Percentiles rank a stretch among this genome's conserved stretches.
phyloP scores from a whole-genome alignment of 2,888 invertebrate species.

The Neoitamus cyanurus region DNA sequence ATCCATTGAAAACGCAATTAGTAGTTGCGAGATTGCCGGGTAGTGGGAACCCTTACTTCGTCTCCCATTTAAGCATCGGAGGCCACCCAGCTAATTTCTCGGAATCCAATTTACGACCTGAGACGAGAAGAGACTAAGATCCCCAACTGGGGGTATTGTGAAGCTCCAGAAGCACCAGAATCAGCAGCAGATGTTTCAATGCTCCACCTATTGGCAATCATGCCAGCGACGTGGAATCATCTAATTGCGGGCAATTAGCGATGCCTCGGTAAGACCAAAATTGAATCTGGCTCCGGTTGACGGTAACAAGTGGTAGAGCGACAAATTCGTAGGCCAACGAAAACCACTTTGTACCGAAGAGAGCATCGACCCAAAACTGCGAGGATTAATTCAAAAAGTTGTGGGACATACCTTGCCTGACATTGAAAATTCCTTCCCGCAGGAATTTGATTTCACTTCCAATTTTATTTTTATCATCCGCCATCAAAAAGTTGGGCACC shows the following conservation, averaged over 20 bases:
- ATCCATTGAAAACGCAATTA: not conserved
- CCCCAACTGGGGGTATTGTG: not conserved
- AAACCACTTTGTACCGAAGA: not conserved
- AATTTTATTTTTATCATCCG: not conserved
- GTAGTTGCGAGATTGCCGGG: not conserved
- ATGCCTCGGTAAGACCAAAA: not conserved
- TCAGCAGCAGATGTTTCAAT: not conserved
- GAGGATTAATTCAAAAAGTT: not conserved
- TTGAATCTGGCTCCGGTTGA: not conserved
- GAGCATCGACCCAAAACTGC: not conserved
- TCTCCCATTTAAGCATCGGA: not conserved
- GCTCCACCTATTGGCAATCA: not conserved
- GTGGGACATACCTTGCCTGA: not conserved
- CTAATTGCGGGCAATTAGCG: not conserved
- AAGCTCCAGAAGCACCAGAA: not conserved
- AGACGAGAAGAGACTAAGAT: not conserved
- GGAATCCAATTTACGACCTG: not conserved
- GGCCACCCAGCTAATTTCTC: not conserved
- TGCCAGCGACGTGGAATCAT: not conserved
- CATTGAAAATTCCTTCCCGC: not conserved
- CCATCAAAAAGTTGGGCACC: not conserved
- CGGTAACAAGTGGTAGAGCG: not conserved
- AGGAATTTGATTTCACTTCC: not conserved
- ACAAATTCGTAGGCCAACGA: not conserved
- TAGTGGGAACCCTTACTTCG: not conserved